Percentiles rank a stretch among this genome's conserved stretches.
Evolutionary conservation across 2,797 vertebrate species (phyloP).

Genomic region (Numenius phaeopus): DNA sequence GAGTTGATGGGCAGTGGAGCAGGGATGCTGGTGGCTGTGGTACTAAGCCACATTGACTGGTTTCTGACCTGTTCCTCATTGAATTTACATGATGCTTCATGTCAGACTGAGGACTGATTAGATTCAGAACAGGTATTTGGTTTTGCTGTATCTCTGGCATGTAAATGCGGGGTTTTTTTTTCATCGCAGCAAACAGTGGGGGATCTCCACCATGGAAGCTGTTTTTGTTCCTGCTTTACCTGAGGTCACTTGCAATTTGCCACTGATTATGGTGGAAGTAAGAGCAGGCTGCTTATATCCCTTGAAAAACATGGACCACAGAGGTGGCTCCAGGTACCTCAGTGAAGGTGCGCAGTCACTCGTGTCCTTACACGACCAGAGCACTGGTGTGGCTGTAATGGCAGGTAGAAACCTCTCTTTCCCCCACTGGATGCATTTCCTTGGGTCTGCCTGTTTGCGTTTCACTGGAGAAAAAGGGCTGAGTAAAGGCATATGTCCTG

Average conservation of each 20-base stretch:
- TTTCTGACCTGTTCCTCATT: background rate
- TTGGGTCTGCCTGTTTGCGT: background rate
- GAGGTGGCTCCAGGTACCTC: background rate
- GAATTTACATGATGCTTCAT: background rate
- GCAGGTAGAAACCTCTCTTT: background rate
- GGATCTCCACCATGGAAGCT: background rate
- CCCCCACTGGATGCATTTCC: background rate
- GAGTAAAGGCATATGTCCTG: background rate
- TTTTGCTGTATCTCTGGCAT: background rate
- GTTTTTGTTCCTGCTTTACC: background rate
- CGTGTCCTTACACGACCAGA: fast-evolving
- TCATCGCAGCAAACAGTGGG: background rate
- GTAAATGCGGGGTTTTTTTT: background rate
- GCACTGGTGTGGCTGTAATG: background rate
- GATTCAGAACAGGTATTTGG: background rate
- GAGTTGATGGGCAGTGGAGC: background rate
- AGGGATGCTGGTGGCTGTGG: background rate
- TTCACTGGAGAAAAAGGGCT: background rate
- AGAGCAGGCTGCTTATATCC: background rate
- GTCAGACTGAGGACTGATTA: background rate
- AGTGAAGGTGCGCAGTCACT: fast-evolving
- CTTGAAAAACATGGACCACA: background rate
- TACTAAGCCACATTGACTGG: background rate
- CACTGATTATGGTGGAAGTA: background rate
- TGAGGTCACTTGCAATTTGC: background rate